phyloP scores from a whole-genome alignment of 1,140 invertebrate genomes.

The Ceratosolen fusciceps region DNA sequence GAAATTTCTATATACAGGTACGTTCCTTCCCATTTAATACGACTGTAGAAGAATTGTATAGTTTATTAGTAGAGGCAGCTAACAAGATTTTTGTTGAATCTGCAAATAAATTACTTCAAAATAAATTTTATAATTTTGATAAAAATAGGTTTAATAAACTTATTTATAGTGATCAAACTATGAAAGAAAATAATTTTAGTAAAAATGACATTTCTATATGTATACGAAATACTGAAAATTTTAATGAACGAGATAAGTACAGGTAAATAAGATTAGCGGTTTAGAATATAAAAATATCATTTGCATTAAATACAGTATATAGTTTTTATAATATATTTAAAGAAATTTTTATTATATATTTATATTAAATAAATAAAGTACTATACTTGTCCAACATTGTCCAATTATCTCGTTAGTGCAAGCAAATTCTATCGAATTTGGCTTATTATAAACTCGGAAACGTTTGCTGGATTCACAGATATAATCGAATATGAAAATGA shows the following conservation, averaged over 20 bases:
- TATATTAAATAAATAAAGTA: constrained; percentile 75
- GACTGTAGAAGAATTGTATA: not conserved
- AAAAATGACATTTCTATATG: not conserved
- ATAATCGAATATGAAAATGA: no score
- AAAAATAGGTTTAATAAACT: constrained; percentile 4
- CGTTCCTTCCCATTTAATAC: not conserved
- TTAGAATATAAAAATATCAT: not conserved
- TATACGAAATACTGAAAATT: not conserved
- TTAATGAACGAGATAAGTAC: not conserved
- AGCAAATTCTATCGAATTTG: no score
- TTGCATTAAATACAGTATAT: no score
- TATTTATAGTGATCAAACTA: not conserved
- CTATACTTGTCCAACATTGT: no score
- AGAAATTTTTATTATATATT: constrained; percentile 44
- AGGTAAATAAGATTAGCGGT: constrained; percentile 4
- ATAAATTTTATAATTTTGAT: not conserved
- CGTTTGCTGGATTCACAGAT: no score
- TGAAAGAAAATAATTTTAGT: not conserved
- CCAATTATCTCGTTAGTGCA: no score
- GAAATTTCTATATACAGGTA: not conserved
- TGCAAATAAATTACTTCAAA: constrained; percentile 3
- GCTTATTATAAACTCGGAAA: no score
- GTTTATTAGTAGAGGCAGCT: not conserved
- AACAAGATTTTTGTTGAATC: not conserved
- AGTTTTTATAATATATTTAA: not conserved